A percentile compares a stretch with the other conserved stretches of the same genome.
phyloP scores from a whole-genome alignment of 2,113 vertebrate species.

The Muscicapa adusta region DNA sequence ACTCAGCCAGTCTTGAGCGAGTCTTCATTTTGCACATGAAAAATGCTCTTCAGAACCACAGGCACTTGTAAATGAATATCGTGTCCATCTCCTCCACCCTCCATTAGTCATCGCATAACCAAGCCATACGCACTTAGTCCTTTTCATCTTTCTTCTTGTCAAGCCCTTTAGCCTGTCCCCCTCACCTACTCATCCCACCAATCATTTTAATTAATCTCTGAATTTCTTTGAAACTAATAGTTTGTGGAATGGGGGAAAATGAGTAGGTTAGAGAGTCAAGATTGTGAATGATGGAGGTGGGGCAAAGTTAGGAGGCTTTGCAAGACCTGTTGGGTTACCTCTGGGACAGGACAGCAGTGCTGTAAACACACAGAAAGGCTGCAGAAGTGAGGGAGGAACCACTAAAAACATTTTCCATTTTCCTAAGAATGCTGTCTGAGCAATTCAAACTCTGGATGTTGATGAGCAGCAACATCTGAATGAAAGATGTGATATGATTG shows the following conservation, averaged over 20 bases:
- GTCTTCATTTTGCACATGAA: not conserved
- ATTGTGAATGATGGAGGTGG: constrained; percentile 55
- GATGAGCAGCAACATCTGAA: not conserved
- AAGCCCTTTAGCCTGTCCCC: constrained; percentile 58
- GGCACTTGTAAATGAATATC: constrained; percentile 55
- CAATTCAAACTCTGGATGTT: not conserved
- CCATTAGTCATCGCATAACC: constrained; percentile 59
- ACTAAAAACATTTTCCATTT: not conserved
- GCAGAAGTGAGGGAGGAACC: constrained; percentile 32
- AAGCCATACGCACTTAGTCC: constrained; percentile 29
- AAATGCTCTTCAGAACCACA: constrained; percentile 21
- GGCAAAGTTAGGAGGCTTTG: constrained; percentile 43
- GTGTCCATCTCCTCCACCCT: constrained; percentile 65
- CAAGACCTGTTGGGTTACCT: constrained; percentile 53
- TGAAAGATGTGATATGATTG: not conserved
- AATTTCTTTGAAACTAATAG: constrained; percentile 64
- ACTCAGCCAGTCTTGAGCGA: not conserved
- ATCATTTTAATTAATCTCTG: constrained; percentile 68
- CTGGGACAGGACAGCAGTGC: constrained; percentile 12
- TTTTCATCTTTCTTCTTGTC: constrained; percentile 68
- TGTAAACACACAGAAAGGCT: constrained; percentile 19
- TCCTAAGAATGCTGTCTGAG: not conserved
- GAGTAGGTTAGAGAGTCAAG: constrained; percentile 56
- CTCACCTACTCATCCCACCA: constrained; percentile 61
- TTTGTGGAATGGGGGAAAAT: constrained; percentile 67